Base-by-base conservation (phyloP, 1,140 invertebrate species). In the Ectropis grisescens region DNA sequence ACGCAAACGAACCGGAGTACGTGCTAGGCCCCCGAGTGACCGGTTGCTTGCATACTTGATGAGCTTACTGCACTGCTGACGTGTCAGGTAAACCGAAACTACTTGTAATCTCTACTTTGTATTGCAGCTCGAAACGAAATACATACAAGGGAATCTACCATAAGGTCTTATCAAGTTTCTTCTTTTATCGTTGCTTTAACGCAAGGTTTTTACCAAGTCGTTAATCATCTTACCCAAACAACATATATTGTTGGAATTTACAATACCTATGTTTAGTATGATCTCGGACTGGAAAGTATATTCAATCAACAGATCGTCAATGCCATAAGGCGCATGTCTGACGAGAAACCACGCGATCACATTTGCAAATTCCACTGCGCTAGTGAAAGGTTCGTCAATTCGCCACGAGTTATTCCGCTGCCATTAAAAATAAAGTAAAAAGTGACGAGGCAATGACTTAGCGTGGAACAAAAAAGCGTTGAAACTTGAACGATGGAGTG, bases 371-470 rank as follows among this genome's bases (percentile, higher is more conserved):
- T 19, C 16, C 16, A 19, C 8, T 19, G 16, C 16, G 3, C 16
- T 19, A 19, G 16, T 70, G 65, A 71, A 78, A 76, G 59, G 64
- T 60, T 61, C 37, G 41, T 37, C 36, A 62, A 37, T 45, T 19
- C 57, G 56, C 60, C 52, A 61, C 53, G 45, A 58, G 48, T 54
- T 56, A 51, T 53, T 45, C 52, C 40, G 56, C 49, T 35, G 45
- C 54, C 47, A 66, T 64, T 71, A 69, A 74, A 70, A 75, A 65
- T 62, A 46, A 68, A 19, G 8, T 19, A 75, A 72, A 53, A 53
- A 67, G 56, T 66, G 54, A 52, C 47, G 58, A 72, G 62, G 43
- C 70, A 67, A 78, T 74, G 72, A 78, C 66, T 75, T 60, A 65
- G 56, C 57, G 48, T 59, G 58, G 42, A 41, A 53, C 62, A 57